Evolutionary conservation across 2,888 invertebrate genomes (phyloP).

Genomic region (Coelinius sp.): DNA sequence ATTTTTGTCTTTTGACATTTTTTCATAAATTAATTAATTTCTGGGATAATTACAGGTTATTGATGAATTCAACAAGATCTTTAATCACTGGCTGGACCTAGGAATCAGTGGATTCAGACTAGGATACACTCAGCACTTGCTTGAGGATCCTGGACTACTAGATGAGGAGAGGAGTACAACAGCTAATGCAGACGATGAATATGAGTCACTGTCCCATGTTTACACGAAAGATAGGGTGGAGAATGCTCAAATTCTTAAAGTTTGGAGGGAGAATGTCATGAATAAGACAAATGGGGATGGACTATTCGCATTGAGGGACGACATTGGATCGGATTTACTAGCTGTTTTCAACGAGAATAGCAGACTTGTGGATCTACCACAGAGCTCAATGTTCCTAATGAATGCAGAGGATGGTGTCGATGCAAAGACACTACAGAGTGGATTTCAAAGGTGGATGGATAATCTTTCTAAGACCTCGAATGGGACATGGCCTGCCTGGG

Average conservation of each 20-base stretch:
- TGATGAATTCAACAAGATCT: constrained; percentile 76
- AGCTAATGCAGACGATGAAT: constrained; percentile 69
- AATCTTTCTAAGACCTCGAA: constrained; percentile 24
- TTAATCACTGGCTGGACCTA: constrained; percentile 80
- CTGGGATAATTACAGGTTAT: constrained; percentile 75
- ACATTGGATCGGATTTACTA: constrained; percentile 57
- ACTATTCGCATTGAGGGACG: constrained; percentile 62
- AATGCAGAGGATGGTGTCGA: constrained; percentile 52
- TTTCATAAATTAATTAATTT: too few relatives aligned
- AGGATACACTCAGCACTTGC: constrained; percentile 77
- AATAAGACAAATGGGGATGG: constrained; percentile 73
- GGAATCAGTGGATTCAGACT: constrained; percentile 89
- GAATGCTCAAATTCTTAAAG: constrained; percentile 74
- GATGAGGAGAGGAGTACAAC: constrained; percentile 71
- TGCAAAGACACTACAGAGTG: constrained; percentile 52
- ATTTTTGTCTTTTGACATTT: too few relatives aligned
- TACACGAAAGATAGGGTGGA: constrained; percentile 78
- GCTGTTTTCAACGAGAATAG: constrained; percentile 58
- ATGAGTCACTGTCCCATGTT: constrained; percentile 78
- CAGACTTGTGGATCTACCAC: constrained; percentile 61
- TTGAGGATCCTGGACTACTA: constrained; percentile 74
- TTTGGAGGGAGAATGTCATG: constrained; percentile 77
- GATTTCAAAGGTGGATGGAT: constrained; percentile 51
- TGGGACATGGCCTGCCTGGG: constrained; percentile 72
- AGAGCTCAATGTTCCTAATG: constrained; percentile 58